These are phyloP conservation scores for Hydrolagus colliei DNA, from an alignment of 2,797 vertebrate species.

Conservation along the genomic window DNA sequence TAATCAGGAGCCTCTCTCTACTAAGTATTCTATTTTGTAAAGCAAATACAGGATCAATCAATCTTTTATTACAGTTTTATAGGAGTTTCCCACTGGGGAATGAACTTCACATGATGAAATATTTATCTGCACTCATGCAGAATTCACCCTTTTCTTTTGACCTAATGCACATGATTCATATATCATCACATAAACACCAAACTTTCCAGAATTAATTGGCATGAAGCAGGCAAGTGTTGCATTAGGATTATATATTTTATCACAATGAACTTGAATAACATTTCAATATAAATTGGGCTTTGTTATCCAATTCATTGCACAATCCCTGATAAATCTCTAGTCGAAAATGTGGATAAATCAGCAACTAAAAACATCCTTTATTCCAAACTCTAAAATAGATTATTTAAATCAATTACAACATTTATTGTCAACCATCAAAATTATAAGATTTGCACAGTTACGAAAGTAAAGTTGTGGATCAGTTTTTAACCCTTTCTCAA, in stretches of 20 bases:
- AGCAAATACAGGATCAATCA: neutral
- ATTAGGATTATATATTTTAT: neutral
- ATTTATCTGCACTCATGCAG: neutral
- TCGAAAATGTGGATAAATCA: no score
- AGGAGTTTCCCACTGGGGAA: neutral
- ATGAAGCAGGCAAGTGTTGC: neutral
- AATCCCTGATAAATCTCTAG: no score
- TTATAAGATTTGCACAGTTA: no score
- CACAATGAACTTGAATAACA: neutral
- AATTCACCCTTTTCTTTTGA: neutral
- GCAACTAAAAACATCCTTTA: no score
- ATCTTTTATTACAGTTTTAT: neutral
- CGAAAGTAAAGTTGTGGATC: no score
- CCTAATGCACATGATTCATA: neutral
- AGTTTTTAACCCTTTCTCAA: no score
- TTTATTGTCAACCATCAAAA: no score
- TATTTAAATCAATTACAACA: no score
- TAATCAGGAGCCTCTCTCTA: neutral
- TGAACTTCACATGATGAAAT: neutral
- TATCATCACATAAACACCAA: neutral
- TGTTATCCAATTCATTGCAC: no score
- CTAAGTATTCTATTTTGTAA: neutral
- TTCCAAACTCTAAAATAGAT: no score
- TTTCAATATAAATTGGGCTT: no score
- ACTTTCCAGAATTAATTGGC: neutral